phyloP scores from a whole-genome alignment of 2,797 vertebrate genomes.

The Chloroceryle inda region DNA sequence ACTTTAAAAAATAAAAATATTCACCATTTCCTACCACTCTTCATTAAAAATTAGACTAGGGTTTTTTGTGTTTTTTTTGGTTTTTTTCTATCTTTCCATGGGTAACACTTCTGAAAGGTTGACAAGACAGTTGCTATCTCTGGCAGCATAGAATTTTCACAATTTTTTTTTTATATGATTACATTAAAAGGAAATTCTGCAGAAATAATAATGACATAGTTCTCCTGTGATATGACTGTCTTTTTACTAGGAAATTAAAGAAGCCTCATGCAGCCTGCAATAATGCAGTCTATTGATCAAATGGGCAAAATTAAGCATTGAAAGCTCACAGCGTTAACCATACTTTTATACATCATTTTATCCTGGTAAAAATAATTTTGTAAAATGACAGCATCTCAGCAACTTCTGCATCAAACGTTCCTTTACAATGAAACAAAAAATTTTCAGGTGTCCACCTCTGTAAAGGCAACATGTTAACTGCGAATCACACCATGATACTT shows the following conservation, averaged over 20 bases:
- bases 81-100: not conserved
- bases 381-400: not conserved
- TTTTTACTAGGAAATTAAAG: not conserved
- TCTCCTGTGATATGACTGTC: not conserved
- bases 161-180: not conserved
- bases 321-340: not conserved
- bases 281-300: not conserved
- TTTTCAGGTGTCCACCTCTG: not conserved
- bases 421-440: not conserved
- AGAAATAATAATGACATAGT: not conserved
- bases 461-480: not conserved
- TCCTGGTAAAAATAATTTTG: not conserved
- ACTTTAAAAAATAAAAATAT: not conserved
- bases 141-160: not conserved
- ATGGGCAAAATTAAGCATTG: not conserved
- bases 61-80: too few species aligned
- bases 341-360: not conserved
- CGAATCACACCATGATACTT: not conserved
- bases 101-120: not conserved
- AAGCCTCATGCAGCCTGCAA: not conserved
- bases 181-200: not conserved
- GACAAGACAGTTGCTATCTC: not conserved
- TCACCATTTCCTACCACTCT: not conserved
- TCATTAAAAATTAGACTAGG: not conserved
- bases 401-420: not conserved